phyloP scores from a whole-genome alignment of 2,113 vertebrate species.

The Chamaetylas fuelleborni region DNA sequence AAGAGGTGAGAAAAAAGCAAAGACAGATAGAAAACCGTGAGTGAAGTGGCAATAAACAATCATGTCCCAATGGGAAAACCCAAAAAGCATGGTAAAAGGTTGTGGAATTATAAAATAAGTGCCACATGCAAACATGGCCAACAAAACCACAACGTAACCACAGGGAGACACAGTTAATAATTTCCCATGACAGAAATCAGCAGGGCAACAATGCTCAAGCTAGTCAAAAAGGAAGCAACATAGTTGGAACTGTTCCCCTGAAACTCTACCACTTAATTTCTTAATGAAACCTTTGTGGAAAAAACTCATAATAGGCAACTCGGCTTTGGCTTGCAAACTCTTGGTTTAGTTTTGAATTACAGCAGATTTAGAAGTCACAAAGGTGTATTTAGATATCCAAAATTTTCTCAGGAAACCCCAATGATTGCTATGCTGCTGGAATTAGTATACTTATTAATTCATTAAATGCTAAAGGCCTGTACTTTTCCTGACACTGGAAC shows the following conservation, averaged over 20 bases:
- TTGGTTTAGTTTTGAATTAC: neutral
- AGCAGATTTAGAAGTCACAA: neutral
- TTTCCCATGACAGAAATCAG: neutral
- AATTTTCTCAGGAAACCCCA: neutral
- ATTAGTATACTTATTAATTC: neutral
- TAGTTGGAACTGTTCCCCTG: neutral
- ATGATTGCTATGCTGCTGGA: neutral
- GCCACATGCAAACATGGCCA: neutral
- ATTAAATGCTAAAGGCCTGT: neutral
- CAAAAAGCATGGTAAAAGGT: neutral
- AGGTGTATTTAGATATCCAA: neutral
- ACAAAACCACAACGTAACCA: neutral
- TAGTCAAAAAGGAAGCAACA: constrained; percentile 16
- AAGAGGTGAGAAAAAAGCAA: neutral
- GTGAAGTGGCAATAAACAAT: neutral
- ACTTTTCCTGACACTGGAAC: neutral
- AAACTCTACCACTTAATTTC: constrained; percentile 22
- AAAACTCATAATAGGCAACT: neutral
- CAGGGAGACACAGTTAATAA: neutral
- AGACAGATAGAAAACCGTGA: neutral
- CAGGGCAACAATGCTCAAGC: neutral
- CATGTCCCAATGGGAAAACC: neutral
- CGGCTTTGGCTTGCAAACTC: neutral
- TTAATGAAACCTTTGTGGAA: constrained; percentile 7
- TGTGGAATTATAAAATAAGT: neutral